Evolutionary conservation across 2,888 invertebrate genomes (phyloP), one percentile per base, ranked within the genome.

Genomic region (Drosophila algonquin): DNA sequence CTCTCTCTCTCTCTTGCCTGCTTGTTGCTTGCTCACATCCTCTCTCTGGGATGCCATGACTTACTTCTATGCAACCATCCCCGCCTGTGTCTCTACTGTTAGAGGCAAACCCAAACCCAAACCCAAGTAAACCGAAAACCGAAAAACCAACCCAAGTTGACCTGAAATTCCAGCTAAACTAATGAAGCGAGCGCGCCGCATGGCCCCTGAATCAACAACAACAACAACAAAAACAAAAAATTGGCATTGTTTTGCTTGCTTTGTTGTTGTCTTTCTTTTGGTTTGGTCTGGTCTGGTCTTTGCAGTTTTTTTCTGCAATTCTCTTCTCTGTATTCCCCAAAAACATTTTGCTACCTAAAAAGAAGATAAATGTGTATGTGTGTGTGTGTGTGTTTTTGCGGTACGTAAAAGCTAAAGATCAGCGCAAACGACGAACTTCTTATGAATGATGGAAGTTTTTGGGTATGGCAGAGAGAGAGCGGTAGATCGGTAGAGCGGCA

Each of bases 141-240:
- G 30, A 27, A 35, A 70, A 45, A 51, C 56, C 50, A 59, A 58
- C 51, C 63, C 40, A 58, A 63, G 72, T 80, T 86, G 81, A 80
- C 84, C 87, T 80, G 79, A 80, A 84, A 84, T 84, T 76, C 79
- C 80, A 73, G 77, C 73, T 81, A 86, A 81, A 76, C 85, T 78
- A 83, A 76, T 79, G 77, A 85, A 86, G 72, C 71, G 71, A 62
- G 44, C 58, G 63, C 72, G 64, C 72, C 69, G 76, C 80, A 68
- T 68, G 58, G 71, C 64, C 55, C 64, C 55, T 53, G 56, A 67
- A 60, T 56, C 35, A 60, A 63, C 45, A 60, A 51, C 62, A 35
- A 21, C 51, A 57, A 57, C 27, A 63, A 30, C 30, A 30, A 30
- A 0, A 30, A 60, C 46, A 44, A 64, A 55, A 55, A 69, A 54